A percentile compares a stretch with the other conserved stretches of the same genome.
Evolutionary conservation across 2,888 invertebrate genomes (phyloP).

Genomic region (Brenthis hecate): DNA sequence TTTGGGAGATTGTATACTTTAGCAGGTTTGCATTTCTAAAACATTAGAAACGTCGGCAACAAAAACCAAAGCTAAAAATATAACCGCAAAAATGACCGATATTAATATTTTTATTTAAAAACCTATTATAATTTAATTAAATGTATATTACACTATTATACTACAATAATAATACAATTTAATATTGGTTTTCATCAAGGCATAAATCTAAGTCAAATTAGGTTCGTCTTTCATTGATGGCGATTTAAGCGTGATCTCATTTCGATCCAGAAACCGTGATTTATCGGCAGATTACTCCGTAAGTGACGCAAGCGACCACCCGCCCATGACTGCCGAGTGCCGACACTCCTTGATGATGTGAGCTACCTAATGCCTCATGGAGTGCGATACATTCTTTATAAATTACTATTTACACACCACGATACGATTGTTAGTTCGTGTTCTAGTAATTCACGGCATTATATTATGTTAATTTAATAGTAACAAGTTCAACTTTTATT

Average conservation of each 20-base stretch:
- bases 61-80: no score
- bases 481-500: no score
- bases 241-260: slow-evolving; percentile 76
- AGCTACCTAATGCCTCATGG: slow-evolving; percentile 34
- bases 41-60: no score
- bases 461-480: no score
- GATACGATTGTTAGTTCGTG: slow-evolving; percentile 26
- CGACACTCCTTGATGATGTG: slow-evolving; percentile 70
- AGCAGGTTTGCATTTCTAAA: no score
- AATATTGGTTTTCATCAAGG: slow-evolving; percentile 24
- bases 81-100: no score
- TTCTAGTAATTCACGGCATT: no score
- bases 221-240: slow-evolving; percentile 59
- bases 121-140: no score
- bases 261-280: slow-evolving; percentile 70
- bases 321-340: slow-evolving; percentile 62
- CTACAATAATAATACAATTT: slow-evolving; percentile 16
- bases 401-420: slow-evolving; percentile 19
- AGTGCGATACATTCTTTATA: slow-evolving; percentile 30
- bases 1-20: no score
- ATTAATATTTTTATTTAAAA: no score
- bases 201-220: slow-evolving; percentile 52
- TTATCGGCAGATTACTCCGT: slow-evolving; percentile 69
- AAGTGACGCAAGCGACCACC: slow-evolving; percentile 75
- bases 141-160: no score